Conservation (phyloP, 2,113 vertebrate genomes). For the Tychaedon coryphoeus region DNA sequence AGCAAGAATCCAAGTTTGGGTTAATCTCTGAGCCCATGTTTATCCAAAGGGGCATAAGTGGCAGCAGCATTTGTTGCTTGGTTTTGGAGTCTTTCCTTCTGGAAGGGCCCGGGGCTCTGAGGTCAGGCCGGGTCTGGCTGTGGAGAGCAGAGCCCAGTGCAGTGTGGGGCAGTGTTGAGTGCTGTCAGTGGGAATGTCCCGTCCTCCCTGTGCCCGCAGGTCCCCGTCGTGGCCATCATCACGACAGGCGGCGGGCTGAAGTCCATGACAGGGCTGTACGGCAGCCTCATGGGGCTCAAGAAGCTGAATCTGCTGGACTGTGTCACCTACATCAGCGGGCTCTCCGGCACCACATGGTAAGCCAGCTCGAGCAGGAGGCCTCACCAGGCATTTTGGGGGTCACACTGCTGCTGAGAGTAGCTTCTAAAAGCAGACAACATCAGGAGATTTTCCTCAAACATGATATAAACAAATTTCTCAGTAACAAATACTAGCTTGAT, state of each 20-base stretch:
- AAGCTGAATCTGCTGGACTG: constrained; percentile 80
- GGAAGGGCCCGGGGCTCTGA: neutral
- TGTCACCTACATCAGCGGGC: constrained; percentile 78
- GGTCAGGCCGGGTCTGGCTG: neutral
- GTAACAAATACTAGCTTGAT: neutral
- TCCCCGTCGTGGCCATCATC: constrained; percentile 82
- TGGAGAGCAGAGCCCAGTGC: rapidly evolving
- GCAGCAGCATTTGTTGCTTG: neutral
- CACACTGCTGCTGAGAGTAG: neutral
- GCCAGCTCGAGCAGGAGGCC: neutral
- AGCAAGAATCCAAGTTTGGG: neutral
- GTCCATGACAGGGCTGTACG: constrained; percentile 81
- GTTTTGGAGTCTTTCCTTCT: neutral
- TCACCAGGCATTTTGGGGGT: neutral
- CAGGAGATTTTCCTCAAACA: neutral
- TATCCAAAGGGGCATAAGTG: neutral
- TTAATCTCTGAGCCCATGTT: neutral
- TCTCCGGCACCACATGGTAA: constrained; percentile 90
- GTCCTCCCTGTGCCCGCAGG: constrained; percentile 61
- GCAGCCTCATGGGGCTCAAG: constrained; percentile 80
- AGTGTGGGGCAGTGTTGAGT: neutral
- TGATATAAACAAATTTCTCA: neutral
- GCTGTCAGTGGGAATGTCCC: neutral
- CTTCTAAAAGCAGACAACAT: neutral
- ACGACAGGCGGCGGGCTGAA: constrained; percentile 84